Evolutionary conservation across 2,888 invertebrate genomes (phyloP).

Genomic region (Octonoba sinensis): DNA sequence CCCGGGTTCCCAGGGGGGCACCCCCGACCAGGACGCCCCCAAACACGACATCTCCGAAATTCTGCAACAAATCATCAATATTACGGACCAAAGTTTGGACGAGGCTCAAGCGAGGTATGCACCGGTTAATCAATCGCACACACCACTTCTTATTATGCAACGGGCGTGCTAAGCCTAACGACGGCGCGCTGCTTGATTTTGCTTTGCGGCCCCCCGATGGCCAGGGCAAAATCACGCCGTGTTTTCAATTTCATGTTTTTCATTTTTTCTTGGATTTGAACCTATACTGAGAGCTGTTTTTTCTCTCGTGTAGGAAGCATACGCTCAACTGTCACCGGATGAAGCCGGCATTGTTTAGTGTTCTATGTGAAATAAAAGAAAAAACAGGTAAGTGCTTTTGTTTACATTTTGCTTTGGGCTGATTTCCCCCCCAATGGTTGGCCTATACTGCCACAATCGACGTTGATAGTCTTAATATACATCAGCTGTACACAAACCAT

Average conservation of each 20-base stretch:
- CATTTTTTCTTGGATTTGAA: slow-evolving; percentile 23
- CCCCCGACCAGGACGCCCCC: slow-evolving; percentile 74
- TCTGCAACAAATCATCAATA: slow-evolving; percentile 98
- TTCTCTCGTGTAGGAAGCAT: slow-evolving; percentile 82
- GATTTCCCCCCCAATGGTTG: background rate
- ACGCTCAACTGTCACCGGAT: slow-evolving; percentile 98
- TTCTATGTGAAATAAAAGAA: slow-evolving; percentile 99
- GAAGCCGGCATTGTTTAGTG: slow-evolving; percentile 98
- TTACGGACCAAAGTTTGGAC: slow-evolving; percentile 97
- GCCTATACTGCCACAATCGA: background rate
- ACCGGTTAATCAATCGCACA: background rate
- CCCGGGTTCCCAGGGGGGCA: slow-evolving; percentile 60
- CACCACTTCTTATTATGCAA: slow-evolving; percentile 31
- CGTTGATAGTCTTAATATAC: too few species aligned
- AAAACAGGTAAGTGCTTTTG: slow-evolving; percentile 84
- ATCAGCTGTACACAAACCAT: too few species aligned
- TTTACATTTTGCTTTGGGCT: slow-evolving; percentile 30
- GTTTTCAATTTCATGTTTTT: slow-evolving; percentile 16
- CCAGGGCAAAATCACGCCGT: slow-evolving; percentile 30
- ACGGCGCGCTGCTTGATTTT: slow-evolving; percentile 47
- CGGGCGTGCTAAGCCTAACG: slow-evolving; percentile 61
- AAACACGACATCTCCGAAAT: slow-evolving; percentile 98
- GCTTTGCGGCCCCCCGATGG: slow-evolving; percentile 21
- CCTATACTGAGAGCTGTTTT: slow-evolving; percentile 50
- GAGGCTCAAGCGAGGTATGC: slow-evolving; percentile 91